A percentile compares a stretch with the other conserved stretches of the same genome.
Evolutionary conservation across 1,140 invertebrate species (phyloP).

Genomic region (Drosophila mayri): DNA sequence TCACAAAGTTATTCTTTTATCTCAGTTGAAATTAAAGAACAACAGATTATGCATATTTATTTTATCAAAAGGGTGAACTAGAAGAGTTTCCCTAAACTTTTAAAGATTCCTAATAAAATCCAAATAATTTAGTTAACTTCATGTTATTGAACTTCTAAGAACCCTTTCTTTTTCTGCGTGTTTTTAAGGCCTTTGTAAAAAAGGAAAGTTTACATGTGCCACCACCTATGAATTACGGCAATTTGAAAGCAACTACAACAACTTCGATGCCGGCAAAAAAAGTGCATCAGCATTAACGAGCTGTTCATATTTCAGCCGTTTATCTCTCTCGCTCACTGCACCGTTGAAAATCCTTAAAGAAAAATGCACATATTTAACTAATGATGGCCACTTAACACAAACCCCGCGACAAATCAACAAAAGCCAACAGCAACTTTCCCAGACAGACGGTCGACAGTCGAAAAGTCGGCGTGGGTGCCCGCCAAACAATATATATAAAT

Average conservation of each 20-base stretch:
- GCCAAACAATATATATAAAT: slow-evolving; percentile 57
- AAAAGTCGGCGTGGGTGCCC: slow-evolving; percentile 61
- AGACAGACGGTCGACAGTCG: slow-evolving; percentile 45
- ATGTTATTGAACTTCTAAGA: neutral
- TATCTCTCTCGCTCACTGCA: slow-evolving; percentile 37
- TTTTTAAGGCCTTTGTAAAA: neutral
- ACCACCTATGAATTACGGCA: slow-evolving; percentile 74
- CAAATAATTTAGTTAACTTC: neutral
- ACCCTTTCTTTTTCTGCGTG: neutral
- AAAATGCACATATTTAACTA: slow-evolving; percentile 84
- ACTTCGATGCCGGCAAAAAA: slow-evolving; percentile 15
- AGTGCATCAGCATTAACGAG: slow-evolving; percentile 57
- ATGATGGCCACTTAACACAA: slow-evolving; percentile 82
- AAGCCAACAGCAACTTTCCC: slow-evolving; percentile 67
- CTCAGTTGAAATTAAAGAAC: neutral
- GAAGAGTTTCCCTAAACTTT: too few relatives aligned
- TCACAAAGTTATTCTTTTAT: neutral
- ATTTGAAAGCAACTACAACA: slow-evolving; percentile 51
- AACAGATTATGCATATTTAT: neutral
- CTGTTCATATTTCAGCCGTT: slow-evolving; percentile 58
- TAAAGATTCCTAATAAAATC: neutral
- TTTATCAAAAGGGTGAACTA: neutral
- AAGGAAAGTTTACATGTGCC: slow-evolving; percentile 62
- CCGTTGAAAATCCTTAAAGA: slow-evolving; percentile 76
- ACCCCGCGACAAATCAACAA: slow-evolving; percentile 79